Conservation (phyloP, 2,888 invertebrate genomes). For the Pachliopta kotzebuea region DNA sequence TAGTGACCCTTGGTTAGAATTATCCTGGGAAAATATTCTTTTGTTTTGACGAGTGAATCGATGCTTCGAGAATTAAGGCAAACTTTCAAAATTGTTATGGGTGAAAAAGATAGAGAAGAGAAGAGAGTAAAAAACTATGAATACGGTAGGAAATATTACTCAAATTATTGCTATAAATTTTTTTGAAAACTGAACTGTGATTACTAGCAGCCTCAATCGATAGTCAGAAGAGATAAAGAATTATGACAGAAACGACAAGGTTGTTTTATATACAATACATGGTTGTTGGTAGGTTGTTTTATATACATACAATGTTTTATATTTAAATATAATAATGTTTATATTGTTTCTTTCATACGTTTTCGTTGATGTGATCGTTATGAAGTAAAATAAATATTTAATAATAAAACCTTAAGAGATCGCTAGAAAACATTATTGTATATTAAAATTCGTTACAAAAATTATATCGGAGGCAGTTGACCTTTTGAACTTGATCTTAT, state of each 20-base stretch:
- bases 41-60: conserved; percentile 15
- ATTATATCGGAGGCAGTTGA: conserved; percentile 50
- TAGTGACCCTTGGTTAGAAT: conserved; percentile 10
- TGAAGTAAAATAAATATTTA: background rate
- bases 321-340: background rate
- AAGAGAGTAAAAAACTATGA: no score
- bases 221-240: background rate
- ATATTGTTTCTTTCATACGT: no score
- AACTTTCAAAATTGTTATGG: background rate
- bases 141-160: no score
- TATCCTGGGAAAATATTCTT: conserved; percentile 20
- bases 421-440: background rate
- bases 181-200: background rate
- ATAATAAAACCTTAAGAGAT: background rate
- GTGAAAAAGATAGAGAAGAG: no score
- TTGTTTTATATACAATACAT: background rate
- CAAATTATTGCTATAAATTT: background rate
- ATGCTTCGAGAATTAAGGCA: background rate
- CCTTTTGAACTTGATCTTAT: conserved; percentile 78
- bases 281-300: no score
- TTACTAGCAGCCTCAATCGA: background rate
- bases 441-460: conserved; percentile 46
- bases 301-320: no score
- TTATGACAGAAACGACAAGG: background rate
- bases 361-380: no score